Base-by-base conservation (phyloP, 2,888 invertebrate species). In the Phaedon cochleariae region DNA sequence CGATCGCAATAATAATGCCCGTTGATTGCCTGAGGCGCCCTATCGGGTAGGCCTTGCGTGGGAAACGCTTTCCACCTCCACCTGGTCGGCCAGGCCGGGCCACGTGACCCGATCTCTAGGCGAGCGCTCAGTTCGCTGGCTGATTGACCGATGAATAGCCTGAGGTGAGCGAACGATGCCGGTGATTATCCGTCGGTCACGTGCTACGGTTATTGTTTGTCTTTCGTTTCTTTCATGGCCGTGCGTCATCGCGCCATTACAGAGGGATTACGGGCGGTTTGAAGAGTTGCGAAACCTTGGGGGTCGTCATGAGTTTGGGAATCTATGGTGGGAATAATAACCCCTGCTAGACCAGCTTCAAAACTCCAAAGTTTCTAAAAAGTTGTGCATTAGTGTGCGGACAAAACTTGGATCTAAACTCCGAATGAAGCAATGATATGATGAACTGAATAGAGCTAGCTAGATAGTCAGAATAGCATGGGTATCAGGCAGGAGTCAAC, bases 141-240 rank as follows among this genome's bases (percentile, higher is more conserved):
- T 81, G 80, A 82, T 82, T 81, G 82, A 81, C 80, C 81, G 80
- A 72, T 77, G 78, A 79, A 79, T 77, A 68, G 76, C 76, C 78
- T 73, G 78, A 81, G 81, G 80, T 80, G 72, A 72, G 68, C 48
- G 68, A 66, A 70, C 72, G 80, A 80, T 76, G 72, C 72, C 76
- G 78, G 79, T 82, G 81, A 81, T 82, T 80, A 81, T 76, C 75
- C n/a, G 73, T 52, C 65, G 72, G 76, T 70, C 77, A 76, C 74
- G 77, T 74, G 77, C 72, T 71, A 64, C 64, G 70, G 70, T 62
- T 71, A 55, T 62, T 77, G 77, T 79, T 79, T 80, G 72, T 76
- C 72, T 75, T 77, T 59, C 73, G 73, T 69, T 73, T 76, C 73
- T 76, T 76, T 70, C 74, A 72, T 70, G 65, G 64, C 58, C 63